Evolutionary conservation across 2,113 vertebrate species (phyloP).

Genomic region (Indri indri): DNA sequence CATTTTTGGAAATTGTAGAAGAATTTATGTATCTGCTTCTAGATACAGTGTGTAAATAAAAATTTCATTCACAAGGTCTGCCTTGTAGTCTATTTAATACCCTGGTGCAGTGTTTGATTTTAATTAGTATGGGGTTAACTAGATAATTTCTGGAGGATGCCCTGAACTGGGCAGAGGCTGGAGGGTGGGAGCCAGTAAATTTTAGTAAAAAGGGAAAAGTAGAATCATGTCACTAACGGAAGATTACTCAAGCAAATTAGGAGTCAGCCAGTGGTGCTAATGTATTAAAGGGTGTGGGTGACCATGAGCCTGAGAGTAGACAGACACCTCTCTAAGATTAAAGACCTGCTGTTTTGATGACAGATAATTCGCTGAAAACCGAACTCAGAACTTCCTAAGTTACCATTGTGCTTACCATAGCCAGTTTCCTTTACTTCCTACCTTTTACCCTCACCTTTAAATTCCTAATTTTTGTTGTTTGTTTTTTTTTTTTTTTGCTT

Average conservation of each 20-base stretch:
- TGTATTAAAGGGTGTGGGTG: background rate
- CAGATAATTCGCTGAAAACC: background rate
- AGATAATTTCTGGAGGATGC: background rate
- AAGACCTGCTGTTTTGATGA: background rate
- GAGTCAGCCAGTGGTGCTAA: background rate
- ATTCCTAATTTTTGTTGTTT: background rate
- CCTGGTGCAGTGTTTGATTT: background rate
- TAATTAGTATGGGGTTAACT: background rate
- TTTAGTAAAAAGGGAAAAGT: background rate
- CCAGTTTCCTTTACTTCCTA: background rate
- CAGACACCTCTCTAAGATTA: too few species aligned
- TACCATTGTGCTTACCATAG: background rate
- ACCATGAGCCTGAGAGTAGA: background rate
- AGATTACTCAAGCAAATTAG: background rate
- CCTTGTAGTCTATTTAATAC: conserved; percentile 60
- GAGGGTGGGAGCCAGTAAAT: background rate
- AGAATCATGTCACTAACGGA: background rate
- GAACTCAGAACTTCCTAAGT: background rate
- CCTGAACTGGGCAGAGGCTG: background rate
- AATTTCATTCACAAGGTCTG: conserved; percentile 89
- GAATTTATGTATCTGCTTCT: conserved; percentile 96
- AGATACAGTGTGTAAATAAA: conserved; percentile 96
- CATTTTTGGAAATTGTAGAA: conserved; percentile 96
- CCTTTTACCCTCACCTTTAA: background rate
- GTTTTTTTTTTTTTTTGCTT: background rate